Conservation (phyloP, 1,140 invertebrate species). For the Oedothorax gibbosus region DNA sequence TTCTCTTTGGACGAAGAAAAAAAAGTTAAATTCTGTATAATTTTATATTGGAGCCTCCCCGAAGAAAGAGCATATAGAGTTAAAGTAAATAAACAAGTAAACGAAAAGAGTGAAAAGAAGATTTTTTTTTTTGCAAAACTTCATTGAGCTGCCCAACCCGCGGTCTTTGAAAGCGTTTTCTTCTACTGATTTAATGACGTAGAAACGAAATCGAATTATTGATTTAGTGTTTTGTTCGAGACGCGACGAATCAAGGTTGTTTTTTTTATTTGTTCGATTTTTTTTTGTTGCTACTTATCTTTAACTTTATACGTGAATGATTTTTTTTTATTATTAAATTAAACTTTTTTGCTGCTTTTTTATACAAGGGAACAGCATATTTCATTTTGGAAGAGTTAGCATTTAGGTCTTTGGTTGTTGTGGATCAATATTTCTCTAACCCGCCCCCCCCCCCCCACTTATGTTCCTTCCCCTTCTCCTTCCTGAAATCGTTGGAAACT, state of each 20-base stretch:
- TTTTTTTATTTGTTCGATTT: conserved; percentile 13
- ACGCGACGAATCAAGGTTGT: conserved; percentile 48
- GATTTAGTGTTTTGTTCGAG: conserved; percentile 58
- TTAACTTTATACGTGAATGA: conserved; percentile 42
- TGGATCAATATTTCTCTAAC: conserved; percentile 39
- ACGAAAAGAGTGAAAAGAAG: conserved; percentile 13
- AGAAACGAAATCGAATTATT: conserved; percentile 59
- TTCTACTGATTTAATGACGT: conserved; percentile 60
- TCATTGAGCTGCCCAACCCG: conserved; percentile 49
- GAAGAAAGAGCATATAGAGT: conserved; percentile 20
- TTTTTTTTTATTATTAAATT: background rate
- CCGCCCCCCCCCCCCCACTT: background rate
- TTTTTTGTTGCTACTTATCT: conserved; percentile 31
- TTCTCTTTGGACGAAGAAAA: conserved; percentile 25
- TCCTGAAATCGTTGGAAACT: conserved; percentile 51
- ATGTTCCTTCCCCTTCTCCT: background rate
- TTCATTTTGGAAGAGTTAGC: conserved; percentile 20
- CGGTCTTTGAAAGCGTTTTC: conserved; percentile 44
- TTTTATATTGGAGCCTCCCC: conserved; percentile 34
- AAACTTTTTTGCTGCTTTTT: background rate
- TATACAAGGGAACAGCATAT: conserved; percentile 13
- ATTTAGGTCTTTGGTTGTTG: conserved; percentile 42
- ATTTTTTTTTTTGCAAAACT: conserved; percentile 26
- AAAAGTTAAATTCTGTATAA: conserved; percentile 47
- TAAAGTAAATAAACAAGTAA: conserved; percentile 39